phyloP scores from a whole-genome alignment of 1,140 invertebrate species.

The Nasonia longicornis region DNA sequence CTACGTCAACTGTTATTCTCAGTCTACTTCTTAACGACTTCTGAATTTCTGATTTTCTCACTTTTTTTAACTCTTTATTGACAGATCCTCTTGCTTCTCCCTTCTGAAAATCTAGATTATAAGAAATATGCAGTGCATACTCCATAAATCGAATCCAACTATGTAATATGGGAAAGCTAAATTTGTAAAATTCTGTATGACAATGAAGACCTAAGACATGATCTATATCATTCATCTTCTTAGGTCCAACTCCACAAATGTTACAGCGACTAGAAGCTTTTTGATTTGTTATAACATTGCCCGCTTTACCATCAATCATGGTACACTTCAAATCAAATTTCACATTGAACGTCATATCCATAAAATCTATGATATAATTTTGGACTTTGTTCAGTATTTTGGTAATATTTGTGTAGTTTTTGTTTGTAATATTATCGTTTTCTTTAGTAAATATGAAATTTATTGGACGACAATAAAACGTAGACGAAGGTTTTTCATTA shows the following conservation, averaged over 20 bases:
- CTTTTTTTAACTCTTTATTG: background rate
- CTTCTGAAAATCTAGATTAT: constrained; percentile 28
- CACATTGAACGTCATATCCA: no score
- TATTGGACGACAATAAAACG: no score
- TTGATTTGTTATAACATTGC: background rate
- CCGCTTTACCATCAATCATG: background rate
- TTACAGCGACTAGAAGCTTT: background rate
- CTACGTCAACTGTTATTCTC: constrained; percentile 29
- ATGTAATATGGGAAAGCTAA: background rate
- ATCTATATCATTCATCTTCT: background rate
- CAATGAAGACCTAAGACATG: no score
- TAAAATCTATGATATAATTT: no score
- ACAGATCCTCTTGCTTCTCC: background rate
- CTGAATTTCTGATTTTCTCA: background rate
- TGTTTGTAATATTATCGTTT: no score
- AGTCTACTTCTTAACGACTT: background rate
- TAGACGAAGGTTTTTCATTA: no score
- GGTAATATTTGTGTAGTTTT: no score
- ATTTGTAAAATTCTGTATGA: background rate
- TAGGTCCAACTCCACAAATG: background rate
- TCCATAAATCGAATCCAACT: constrained; percentile 11
- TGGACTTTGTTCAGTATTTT: no score
- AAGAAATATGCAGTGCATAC: background rate
- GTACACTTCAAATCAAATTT: no score
- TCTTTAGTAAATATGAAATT: no score